These are phyloP conservation scores for Portunus trituberculatus DNA, from an alignment of 1,140 invertebrate species.

Conservation along the genomic window DNA sequence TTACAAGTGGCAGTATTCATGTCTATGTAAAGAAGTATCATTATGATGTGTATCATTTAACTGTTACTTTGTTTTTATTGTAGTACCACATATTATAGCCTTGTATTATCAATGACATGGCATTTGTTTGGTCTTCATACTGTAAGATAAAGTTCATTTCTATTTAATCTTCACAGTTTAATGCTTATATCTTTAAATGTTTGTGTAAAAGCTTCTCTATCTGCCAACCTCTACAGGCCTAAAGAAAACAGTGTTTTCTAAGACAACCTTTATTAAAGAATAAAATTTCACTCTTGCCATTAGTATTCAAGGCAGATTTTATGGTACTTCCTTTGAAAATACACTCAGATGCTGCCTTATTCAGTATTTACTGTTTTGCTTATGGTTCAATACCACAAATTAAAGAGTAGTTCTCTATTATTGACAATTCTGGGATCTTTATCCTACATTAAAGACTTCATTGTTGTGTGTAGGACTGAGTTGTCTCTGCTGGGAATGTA, in stretches of 20 bases:
- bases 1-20: background rate
- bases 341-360: background rate
- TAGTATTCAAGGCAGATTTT: background rate
- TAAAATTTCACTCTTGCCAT: too few species aligned
- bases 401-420: background rate
- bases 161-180: background rate
- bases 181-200: background rate
- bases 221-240: background rate
- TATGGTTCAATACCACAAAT: background rate
- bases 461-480: background rate
- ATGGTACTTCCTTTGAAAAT: background rate
- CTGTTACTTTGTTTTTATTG: background rate
- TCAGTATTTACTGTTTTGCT: background rate
- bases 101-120: background rate
- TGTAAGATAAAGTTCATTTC: background rate
- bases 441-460: background rate
- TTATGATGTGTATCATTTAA: background rate
- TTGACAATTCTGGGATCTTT: background rate
- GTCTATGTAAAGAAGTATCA: background rate
- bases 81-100: background rate
- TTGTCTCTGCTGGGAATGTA: background rate
- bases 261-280: background rate
- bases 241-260: background rate
- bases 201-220: background rate
- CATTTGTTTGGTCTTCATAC: background rate